A percentile compares a stretch with the other conserved stretches of the same genome.
These are phyloP conservation scores for Ptychobarbus kaznakovi DNA, from an alignment of 2,797 vertebrate species.

Conservation along the genomic window DNA sequence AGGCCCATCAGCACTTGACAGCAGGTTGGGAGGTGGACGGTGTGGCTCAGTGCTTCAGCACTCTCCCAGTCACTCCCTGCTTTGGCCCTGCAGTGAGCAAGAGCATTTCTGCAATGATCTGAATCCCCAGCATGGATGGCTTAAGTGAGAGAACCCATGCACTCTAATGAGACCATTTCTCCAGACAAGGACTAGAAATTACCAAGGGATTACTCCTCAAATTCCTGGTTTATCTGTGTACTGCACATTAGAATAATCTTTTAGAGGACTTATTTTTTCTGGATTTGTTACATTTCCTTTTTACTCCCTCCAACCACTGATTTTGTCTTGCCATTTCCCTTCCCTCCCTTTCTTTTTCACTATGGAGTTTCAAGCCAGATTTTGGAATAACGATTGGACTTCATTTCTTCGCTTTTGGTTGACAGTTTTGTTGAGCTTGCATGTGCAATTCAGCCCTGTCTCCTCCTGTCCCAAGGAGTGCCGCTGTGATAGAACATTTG, in stretches of 20 bases:
- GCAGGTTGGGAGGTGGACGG: slow-evolving; percentile 71
- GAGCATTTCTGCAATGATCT: slow-evolving; percentile 75
- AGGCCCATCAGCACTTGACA: slow-evolving; percentile 80
- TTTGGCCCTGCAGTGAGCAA: slow-evolving; percentile 72
- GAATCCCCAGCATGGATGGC: slow-evolving; percentile 84
- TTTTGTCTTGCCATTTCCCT: slow-evolving; percentile 60
- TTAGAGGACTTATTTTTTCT: slow-evolving; percentile 71
- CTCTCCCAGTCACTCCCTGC: slow-evolving; percentile 67
- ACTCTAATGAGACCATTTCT: slow-evolving; percentile 79
- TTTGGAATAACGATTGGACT: slow-evolving; percentile 88
- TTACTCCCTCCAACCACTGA: slow-evolving; percentile 30
- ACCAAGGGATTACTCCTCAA: slow-evolving; percentile 77
- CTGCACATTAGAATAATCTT: slow-evolving; percentile 69
- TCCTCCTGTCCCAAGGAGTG: slow-evolving; percentile 91
- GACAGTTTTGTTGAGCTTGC: slow-evolving; percentile 88
- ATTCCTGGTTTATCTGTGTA: slow-evolving; percentile 69
- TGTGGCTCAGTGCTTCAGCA: slow-evolving; percentile 68
- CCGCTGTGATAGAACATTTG: slow-evolving; percentile 92
- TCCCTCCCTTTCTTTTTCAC: slow-evolving; percentile 70
- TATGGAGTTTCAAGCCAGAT: slow-evolving; percentile 90
- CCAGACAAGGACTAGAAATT: slow-evolving; percentile 78
- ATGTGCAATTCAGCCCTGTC: slow-evolving; percentile 83
- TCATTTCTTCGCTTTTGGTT: slow-evolving; percentile 89
- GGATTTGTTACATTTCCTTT: slow-evolving; percentile 68
- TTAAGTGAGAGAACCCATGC: slow-evolving; percentile 77